Percentiles rank a stretch among this genome's conserved stretches.
These are phyloP conservation scores for Peribatodes rhomboidaria DNA, from an alignment of 2,888 invertebrate species.

Conservation along the genomic window DNA sequence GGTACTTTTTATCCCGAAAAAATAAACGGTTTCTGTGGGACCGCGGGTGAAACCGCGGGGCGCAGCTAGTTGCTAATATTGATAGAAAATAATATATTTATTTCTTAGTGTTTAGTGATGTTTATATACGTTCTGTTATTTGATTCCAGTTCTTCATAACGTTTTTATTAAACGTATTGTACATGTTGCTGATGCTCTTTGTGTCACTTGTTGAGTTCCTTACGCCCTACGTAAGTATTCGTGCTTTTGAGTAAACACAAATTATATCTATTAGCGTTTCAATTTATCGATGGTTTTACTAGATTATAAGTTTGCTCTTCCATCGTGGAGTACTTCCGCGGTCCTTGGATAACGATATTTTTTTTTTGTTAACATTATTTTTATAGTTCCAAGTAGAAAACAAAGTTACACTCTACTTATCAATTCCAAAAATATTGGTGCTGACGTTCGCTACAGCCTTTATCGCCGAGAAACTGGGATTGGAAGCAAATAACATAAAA, in stretches of 20 bases:
- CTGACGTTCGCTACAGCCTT: conserved; percentile 5
- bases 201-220: not conserved
- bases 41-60: too few relatives aligned
- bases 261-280: too few relatives aligned
- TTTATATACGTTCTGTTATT: too few relatives aligned
- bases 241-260: not conserved
- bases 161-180: not conserved
- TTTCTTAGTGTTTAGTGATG: not conserved
- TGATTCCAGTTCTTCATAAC: conserved; percentile 11
- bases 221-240: not conserved
- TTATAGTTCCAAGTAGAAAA: not conserved
- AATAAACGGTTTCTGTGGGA: too few relatives aligned
- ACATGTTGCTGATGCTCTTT: not conserved
- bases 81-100: too few relatives aligned
- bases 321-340: too few relatives aligned
- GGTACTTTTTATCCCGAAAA: too few relatives aligned
- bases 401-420: not conserved
- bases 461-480: not conserved
- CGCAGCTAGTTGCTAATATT: too few relatives aligned
- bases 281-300: too few relatives aligned
- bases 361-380: not conserved
- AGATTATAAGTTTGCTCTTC: too few relatives aligned
- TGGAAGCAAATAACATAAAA: conserved; percentile 9
- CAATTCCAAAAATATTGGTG: not conserved
- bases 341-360: too few relatives aligned